A percentile compares a stretch with the other conserved stretches of the same genome.
Evolutionary conservation across 2,888 invertebrate genomes (phyloP).

Genomic region (Pharmacophagus antenor): DNA sequence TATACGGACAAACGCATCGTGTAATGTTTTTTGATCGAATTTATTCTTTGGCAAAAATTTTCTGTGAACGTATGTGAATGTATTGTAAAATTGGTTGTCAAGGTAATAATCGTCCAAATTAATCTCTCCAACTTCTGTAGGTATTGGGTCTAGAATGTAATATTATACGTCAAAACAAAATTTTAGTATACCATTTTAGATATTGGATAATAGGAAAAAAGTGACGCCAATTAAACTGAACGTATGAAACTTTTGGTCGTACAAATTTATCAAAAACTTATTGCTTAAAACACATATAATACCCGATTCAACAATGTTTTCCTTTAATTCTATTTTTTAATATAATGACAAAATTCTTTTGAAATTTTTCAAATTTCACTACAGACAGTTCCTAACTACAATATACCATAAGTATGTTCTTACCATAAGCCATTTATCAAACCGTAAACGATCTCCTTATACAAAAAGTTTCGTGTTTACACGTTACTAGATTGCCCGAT

Average conservation of each 20-base stretch:
- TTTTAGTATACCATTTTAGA: background rate
- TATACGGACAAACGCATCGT: constrained; percentile 25
- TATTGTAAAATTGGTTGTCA: constrained; percentile 53
- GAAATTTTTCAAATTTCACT: no score
- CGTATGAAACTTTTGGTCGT: no score
- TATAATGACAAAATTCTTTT: background rate
- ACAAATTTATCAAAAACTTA: no score
- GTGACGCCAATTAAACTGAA: no score
- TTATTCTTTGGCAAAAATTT: constrained; percentile 42
- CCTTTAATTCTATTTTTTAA: background rate
- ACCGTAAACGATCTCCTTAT: background rate
- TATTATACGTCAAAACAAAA: background rate
- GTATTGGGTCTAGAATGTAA: constrained; percentile 29
- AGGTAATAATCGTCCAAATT: constrained; percentile 60
- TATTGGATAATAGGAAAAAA: no score
- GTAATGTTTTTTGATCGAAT: constrained; percentile 10
- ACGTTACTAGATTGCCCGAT: background rate
- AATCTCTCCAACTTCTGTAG: constrained; percentile 45
- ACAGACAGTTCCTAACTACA: no score
- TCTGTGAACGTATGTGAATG: constrained; percentile 63
- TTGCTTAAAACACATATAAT: no score
- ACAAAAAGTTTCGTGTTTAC: background rate
- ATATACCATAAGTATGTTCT: background rate
- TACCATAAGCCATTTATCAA: constrained; percentile 10
- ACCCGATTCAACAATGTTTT: no score